These are phyloP conservation scores for Apostichopus parvimensis DNA, from an alignment of 35 echinoderm and acorn worm genomes.

Conservation along the genomic window DNA sequence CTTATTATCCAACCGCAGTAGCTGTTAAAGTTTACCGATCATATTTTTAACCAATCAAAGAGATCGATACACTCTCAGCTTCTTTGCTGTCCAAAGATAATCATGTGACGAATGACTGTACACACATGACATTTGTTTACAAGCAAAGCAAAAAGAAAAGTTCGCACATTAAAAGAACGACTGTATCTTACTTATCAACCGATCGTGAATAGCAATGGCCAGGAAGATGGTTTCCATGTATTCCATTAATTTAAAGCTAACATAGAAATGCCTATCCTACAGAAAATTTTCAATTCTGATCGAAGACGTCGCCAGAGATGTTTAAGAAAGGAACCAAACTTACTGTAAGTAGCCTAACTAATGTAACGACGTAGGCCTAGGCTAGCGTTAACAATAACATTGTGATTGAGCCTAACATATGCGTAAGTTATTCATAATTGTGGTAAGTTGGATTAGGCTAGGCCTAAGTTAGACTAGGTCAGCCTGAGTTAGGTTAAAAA, in stretches of 20 bases:
- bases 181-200: too few species aligned
- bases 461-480: too few species aligned
- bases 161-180: too few species aligned
- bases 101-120: constrained; percentile 42
- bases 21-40: neutral
- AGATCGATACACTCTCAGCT: neutral
- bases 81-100: neutral
- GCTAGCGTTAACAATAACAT: neutral
- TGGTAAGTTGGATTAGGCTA: too few species aligned
- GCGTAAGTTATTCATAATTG: too few species aligned
- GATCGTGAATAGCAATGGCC: neutral
- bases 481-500: too few species aligned
- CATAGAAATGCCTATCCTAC: constrained; percentile 18
- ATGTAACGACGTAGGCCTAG: neutral
- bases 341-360: constrained; percentile 5
- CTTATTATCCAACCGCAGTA: constrained; percentile 8
- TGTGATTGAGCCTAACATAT: too few species aligned
- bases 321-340: constrained; percentile 26
- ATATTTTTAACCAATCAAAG: neutral
- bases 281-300: constrained; percentile 15
- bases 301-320: constrained; percentile 15
- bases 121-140: constrained; percentile 41
- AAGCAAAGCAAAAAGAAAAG: neutral
- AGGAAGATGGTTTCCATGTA: neutral
- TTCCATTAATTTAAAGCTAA: neutral